Percentiles rank a stretch among this genome's conserved stretches.
Conservation (phyloP, 2,113 vertebrate genomes). For the Jacana jacana region DNA sequence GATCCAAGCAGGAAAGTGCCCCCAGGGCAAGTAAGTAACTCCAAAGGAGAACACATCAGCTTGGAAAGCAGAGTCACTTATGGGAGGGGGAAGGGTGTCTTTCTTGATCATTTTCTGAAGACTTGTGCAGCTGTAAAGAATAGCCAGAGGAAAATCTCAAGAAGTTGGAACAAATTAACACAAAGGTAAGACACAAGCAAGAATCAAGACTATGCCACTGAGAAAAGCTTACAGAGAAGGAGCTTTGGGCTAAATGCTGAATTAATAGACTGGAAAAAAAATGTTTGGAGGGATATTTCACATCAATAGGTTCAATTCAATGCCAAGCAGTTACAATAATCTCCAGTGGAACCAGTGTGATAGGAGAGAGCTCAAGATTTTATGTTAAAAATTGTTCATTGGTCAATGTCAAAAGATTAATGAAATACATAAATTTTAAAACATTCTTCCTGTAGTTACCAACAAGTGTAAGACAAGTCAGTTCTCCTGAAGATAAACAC, state of each 20-base stretch:
- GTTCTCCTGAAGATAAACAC: not conserved
- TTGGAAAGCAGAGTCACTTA: not conserved
- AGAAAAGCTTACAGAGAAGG: not conserved
- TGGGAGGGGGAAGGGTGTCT: not conserved
- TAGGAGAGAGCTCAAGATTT: not conserved
- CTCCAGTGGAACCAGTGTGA: not conserved
- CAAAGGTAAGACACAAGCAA: not conserved
- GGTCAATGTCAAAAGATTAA: not conserved
- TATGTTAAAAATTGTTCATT: not conserved
- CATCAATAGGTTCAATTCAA: not conserved
- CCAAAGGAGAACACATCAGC: accelerated
- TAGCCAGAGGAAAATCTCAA: not conserved
- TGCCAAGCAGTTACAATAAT: not conserved
- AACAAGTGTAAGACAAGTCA: not conserved
- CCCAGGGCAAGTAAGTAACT: not conserved
- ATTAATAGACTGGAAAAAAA: not conserved
- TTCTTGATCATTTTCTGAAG: not conserved
- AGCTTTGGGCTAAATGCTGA: not conserved
- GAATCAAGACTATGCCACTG: not conserved
- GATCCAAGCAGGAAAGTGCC: not conserved
- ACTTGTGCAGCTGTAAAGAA: not conserved
- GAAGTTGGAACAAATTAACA: not conserved
- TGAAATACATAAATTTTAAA: not conserved
- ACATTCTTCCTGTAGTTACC: not conserved
- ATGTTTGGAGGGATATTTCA: not conserved